Evolutionary conservation across 2,113 vertebrate species (phyloP).

Genomic region (Herpetotheres cachinnans): DNA sequence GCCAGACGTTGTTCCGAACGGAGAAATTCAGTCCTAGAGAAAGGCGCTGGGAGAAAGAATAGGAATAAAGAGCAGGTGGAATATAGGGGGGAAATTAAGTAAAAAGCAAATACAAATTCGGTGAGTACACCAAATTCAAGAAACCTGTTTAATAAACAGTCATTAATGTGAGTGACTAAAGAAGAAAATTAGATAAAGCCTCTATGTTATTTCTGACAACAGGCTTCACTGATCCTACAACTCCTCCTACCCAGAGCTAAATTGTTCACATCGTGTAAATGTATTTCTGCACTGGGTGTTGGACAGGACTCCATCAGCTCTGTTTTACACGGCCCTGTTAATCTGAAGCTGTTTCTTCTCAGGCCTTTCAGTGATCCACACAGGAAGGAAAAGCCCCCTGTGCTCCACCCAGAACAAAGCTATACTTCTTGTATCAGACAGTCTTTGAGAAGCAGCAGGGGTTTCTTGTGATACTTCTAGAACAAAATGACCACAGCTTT

Average conservation of each 20-base stretch:
- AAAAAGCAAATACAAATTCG: not conserved
- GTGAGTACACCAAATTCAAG: not conserved
- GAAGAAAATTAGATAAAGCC: not conserved
- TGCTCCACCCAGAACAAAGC: not conserved
- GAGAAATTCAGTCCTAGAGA: not conserved
- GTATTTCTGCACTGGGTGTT: not conserved
- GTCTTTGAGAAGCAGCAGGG: not conserved
- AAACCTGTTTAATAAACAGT: not conserved
- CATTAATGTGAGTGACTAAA: not conserved
- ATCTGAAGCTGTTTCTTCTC: not conserved
- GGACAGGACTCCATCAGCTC: not conserved
- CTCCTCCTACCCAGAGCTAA: not conserved
- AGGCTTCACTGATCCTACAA: not conserved
- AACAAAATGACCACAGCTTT: not conserved
- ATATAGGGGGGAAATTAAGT: not conserved
- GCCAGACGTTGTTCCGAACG: not conserved
- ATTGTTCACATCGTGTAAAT: not conserved
- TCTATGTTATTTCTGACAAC: not conserved
- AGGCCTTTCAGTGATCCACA: not conserved
- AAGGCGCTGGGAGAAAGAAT: not conserved
- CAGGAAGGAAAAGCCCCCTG: not conserved
- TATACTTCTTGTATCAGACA: not conserved
- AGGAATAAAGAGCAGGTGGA: not conserved
- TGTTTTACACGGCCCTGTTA: not conserved
- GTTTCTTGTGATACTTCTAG: not conserved